phyloP scores from a whole-genome alignment of 1,140 invertebrate species.

The Trichomalopsis sarcophagae region DNA sequence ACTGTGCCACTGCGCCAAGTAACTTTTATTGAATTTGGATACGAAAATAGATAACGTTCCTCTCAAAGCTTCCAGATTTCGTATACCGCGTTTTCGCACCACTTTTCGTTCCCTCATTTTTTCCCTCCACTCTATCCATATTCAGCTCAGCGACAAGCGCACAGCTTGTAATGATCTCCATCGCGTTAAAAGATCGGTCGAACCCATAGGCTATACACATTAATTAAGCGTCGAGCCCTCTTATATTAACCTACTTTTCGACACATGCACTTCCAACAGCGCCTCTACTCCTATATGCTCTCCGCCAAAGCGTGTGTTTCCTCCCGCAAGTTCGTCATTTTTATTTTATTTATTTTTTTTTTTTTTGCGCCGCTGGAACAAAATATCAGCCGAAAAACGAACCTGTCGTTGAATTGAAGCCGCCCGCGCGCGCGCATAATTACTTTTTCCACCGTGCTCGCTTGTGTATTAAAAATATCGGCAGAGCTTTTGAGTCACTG shows the following conservation, averaged over 20 bases:
- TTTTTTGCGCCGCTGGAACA: too few relatives aligned
- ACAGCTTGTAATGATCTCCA: background rate
- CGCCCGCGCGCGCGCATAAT: background rate
- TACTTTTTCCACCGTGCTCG: background rate
- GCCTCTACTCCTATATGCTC: too few relatives aligned
- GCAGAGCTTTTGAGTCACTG: too few relatives aligned
- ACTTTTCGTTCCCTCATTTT: background rate
- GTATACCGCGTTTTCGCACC: too few relatives aligned
- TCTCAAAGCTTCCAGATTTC: too few relatives aligned
- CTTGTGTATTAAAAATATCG: background rate
- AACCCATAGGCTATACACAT: conserved; percentile 37
- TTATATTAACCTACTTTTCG: conserved; percentile 40
- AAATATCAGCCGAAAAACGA: background rate
- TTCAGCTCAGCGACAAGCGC: background rate
- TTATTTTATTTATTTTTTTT: background rate
- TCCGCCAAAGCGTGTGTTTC: background rate
- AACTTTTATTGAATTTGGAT: too few relatives aligned
- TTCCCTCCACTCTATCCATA: background rate
- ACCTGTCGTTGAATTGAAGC: background rate
- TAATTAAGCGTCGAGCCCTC: conserved; percentile 39
- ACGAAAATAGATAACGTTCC: too few relatives aligned
- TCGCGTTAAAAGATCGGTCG: background rate
- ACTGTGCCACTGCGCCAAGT: too few relatives aligned
- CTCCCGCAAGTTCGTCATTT: background rate
- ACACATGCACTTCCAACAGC: background rate